Percentiles rank a stretch among this genome's conserved stretches.
These are phyloP conservation scores for Pardalotus punctatus DNA, from an alignment of 2,113 vertebrate genomes.

Conservation along the genomic window DNA sequence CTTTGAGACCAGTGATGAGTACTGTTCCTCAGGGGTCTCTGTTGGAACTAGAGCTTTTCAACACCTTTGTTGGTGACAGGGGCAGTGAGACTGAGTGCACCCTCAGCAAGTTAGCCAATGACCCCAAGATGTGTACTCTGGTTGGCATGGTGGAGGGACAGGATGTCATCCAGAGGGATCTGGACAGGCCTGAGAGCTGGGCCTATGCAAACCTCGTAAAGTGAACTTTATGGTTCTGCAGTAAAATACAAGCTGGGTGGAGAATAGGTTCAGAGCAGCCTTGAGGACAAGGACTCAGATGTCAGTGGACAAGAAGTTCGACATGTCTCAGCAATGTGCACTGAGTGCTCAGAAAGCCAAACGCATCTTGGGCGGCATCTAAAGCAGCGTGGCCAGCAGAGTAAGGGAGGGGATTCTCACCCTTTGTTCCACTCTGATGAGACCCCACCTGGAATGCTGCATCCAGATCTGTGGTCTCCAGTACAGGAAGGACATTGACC, in stretches of 20 bases:
- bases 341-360: background rate
- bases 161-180: background rate
- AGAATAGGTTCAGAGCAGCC: background rate
- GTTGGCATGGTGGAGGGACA: background rate
- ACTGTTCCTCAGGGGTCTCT: background rate
- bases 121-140: no score
- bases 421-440: background rate
- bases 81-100: no score
- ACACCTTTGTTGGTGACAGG: background rate
- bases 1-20: background rate
- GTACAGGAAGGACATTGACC: fast-evolving
- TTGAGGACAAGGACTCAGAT: background rate
- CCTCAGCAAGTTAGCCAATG: background rate
- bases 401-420: fast-evolving
- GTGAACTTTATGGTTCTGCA: background rate
- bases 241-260: background rate
- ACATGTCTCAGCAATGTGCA: background rate
- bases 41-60: background rate
- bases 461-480: background rate
- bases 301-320: background rate
- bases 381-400: fast-evolving
- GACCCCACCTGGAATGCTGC: background rate
- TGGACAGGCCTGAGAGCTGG: no score
- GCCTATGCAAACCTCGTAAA: background rate
- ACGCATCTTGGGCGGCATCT: background rate